Percentiles rank a stretch among this genome's conserved stretches.
Evolutionary conservation across 2,113 vertebrate genomes (phyloP).

Genomic region (Scytalopus superciliaris): DNA sequence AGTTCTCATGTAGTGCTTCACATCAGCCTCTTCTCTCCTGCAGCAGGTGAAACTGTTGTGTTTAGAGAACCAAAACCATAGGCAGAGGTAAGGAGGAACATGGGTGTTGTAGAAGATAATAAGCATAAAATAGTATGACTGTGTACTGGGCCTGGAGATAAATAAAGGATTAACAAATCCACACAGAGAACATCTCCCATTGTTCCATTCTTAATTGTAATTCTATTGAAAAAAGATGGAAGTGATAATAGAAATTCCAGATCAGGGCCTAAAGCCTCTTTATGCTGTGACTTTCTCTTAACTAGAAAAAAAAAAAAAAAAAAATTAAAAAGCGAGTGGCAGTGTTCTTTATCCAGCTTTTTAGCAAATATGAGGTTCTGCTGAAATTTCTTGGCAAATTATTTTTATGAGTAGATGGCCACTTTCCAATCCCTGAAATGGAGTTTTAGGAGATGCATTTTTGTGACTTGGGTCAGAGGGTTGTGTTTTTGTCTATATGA

Average conservation of each 20-base stretch:
- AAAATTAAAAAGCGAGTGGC: background rate
- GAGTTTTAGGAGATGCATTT: background rate
- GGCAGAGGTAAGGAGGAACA: background rate
- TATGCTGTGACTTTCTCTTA: background rate
- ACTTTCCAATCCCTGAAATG: background rate
- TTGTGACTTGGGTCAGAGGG: background rate
- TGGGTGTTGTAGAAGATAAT: background rate
- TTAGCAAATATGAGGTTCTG: background rate
- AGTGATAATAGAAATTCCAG: background rate
- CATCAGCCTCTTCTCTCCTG: background rate
- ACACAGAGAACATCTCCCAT: background rate
- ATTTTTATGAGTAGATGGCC: background rate
- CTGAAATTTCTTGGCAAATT: background rate
- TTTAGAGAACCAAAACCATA: background rate
- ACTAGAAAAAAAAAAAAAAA: background rate
- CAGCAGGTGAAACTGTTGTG: background rate
- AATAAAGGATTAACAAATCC: background rate
- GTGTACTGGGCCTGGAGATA: background rate
- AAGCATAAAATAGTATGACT: background rate
- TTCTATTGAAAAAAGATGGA: background rate
- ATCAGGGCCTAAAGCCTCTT: background rate
- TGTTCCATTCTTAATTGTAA: background rate
- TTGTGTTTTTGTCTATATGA: background rate
- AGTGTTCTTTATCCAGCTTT: background rate
- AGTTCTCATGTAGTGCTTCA: background rate